Percentiles rank a stretch among this genome's conserved stretches.
Evolutionary conservation across 2,797 vertebrate genomes (phyloP).

Genomic region (Pangasius mekongensis): DNA sequence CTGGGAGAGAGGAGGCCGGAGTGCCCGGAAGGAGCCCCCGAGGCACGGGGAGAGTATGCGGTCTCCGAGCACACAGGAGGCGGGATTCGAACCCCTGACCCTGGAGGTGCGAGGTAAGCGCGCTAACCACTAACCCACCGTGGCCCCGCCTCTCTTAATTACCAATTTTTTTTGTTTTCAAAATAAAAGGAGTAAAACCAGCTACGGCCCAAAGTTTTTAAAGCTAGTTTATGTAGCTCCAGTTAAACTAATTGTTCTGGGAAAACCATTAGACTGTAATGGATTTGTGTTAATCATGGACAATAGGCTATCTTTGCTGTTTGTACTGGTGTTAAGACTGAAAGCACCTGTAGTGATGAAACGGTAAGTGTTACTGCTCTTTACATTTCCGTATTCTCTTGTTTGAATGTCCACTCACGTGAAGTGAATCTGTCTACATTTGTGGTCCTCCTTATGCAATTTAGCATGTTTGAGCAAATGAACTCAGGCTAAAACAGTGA

Average conservation of each 20-base stretch:
- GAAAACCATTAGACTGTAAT: neutral
- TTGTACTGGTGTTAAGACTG: neutral
- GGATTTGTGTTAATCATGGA: neutral
- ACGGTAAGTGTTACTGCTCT: neutral
- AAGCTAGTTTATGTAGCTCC: neutral
- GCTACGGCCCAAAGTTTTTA: neutral
- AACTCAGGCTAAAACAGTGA: neutral
- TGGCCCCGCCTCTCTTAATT: too few relatives aligned
- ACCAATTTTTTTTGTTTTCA: neutral
- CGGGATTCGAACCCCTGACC: too few relatives aligned
- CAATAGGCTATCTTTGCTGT: neutral
- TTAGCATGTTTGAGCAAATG: neutral
- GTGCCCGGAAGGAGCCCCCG: too few relatives aligned
- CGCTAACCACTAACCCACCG: too few relatives aligned
- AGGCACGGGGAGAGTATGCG: too few relatives aligned
- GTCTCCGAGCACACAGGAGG: too few relatives aligned
- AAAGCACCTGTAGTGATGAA: neutral
- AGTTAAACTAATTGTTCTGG: neutral
- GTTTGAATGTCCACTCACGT: neutral
- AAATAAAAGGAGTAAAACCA: neutral
- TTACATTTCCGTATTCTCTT: neutral
- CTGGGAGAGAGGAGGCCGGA: too few relatives aligned
- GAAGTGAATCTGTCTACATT: neutral
- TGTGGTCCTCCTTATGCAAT: neutral
- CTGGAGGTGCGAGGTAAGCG: too few relatives aligned